Conservation (phyloP, 2,888 invertebrate genomes). For the Scrobipalpa atriplicella region DNA sequence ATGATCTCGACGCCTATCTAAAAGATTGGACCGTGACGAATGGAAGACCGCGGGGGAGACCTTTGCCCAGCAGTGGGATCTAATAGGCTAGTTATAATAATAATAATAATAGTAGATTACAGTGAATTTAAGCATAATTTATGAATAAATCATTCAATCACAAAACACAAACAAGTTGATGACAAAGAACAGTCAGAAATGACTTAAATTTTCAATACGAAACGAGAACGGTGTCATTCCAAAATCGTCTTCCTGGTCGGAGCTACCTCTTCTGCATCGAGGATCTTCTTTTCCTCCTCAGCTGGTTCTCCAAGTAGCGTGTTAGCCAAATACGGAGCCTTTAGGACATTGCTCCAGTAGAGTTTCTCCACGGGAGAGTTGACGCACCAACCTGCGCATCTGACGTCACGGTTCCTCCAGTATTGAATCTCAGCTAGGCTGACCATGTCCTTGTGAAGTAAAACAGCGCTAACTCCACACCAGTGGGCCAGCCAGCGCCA, state of each 20-base stretch:
- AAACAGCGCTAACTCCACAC: slow-evolving; percentile 85
- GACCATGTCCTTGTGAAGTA: slow-evolving; percentile 88
- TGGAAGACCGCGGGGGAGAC: too few species aligned
- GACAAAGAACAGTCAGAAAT: too few species aligned
- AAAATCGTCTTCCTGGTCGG: slow-evolving; percentile 11
- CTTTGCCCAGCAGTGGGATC: too few species aligned
- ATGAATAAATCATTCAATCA: too few species aligned
- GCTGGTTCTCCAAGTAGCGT: slow-evolving; percentile 85
- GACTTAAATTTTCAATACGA: too few species aligned
- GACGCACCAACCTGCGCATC: slow-evolving; percentile 89
- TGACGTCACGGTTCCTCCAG: slow-evolving; percentile 85
- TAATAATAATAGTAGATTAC: too few species aligned
- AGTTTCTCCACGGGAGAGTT: slow-evolving; percentile 89
- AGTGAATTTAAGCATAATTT: too few species aligned
- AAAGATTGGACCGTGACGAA: too few species aligned
- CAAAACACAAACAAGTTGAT: too few species aligned
- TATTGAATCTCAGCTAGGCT: slow-evolving; percentile 81
- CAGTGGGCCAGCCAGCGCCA: slow-evolving; percentile 79
- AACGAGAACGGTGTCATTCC: not conserved
- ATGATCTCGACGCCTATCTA: too few species aligned
- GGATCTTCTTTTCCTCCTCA: not conserved
- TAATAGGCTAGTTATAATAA: too few species aligned
- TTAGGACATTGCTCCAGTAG: slow-evolving; percentile 84
- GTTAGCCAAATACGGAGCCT: slow-evolving; percentile 89
- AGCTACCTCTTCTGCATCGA: slow-evolving; percentile 1